Conservation (phyloP, 2,113 vertebrate genomes). For the Pseudonaja textilis region DNA sequence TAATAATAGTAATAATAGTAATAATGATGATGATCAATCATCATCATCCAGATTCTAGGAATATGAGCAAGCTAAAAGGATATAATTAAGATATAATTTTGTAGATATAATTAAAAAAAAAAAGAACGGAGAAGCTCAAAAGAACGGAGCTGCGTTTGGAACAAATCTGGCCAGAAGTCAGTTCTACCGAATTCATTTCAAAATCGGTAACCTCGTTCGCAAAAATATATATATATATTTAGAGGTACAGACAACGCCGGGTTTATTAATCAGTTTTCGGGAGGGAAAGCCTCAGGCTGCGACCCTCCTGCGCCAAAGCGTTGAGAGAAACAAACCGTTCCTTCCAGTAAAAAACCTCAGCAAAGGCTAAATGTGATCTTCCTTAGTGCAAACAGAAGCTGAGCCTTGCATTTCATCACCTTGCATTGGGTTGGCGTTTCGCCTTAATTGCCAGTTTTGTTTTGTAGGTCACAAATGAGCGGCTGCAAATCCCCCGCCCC, state of each 20-base stretch:
- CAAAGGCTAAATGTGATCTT: neutral
- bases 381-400: neutral
- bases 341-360: neutral
- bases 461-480: neutral
- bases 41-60: neutral
- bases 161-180: neutral
- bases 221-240: too few species aligned
- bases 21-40: too few species aligned
- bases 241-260: neutral
- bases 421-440: neutral
- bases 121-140: neutral
- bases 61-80: neutral
- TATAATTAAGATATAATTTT: neutral
- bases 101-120: neutral
- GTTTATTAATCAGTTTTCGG: neutral
- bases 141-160: neutral
- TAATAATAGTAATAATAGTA: too few species aligned
- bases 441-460: neutral
- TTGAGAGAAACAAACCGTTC: neutral
- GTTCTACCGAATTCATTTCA: neutral
- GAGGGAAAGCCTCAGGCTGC: neutral
- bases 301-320: neutral
- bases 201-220: neutral
- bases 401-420: neutral
- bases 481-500: neutral